Percentiles rank a stretch among this genome's conserved stretches.
Evolutionary conservation across 2,797 vertebrate species (phyloP).

Genomic region (Sciurus vulgaris): DNA sequence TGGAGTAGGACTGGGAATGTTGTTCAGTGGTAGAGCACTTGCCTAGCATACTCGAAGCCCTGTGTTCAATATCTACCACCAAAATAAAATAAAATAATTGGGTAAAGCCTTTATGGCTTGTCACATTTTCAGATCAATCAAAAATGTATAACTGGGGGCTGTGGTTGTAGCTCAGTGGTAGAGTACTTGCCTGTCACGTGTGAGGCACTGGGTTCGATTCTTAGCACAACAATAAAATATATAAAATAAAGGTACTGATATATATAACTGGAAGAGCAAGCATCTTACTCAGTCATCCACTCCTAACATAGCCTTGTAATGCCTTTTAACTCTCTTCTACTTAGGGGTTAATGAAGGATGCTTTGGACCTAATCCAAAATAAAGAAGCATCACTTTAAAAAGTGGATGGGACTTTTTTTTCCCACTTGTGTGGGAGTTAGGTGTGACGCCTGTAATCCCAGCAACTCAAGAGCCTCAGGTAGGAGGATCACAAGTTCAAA

Average conservation of each 20-base stretch:
- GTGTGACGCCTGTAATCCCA: no score
- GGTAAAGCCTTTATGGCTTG: background rate
- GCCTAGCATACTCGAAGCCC: background rate
- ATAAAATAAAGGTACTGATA: no score
- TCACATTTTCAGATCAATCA: background rate
- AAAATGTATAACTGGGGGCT: background rate
- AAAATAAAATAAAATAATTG: background rate
- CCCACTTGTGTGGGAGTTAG: background rate
- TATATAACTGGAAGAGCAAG: background rate
- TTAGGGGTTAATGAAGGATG: background rate
- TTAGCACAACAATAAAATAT: no score
- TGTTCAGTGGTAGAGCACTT: background rate
- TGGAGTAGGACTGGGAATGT: no score
- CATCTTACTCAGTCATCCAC: background rate
- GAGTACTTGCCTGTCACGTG: no score
- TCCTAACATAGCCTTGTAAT: background rate
- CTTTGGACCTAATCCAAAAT: slow-evolving; percentile 23
- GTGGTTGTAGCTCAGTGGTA: no score
- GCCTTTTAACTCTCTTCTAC: slow-evolving; percentile 29
- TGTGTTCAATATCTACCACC: background rate
- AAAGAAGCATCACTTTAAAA: slow-evolving; percentile 39
- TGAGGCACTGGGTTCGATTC: no score
- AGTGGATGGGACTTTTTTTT: no score
- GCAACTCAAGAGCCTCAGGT: no score
- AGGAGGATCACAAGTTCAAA: no score